Evolutionary conservation across 2,797 vertebrate genomes (phyloP), one percentile per base, ranked within the genome.

Genomic region (Delichon dasypus): DNA sequence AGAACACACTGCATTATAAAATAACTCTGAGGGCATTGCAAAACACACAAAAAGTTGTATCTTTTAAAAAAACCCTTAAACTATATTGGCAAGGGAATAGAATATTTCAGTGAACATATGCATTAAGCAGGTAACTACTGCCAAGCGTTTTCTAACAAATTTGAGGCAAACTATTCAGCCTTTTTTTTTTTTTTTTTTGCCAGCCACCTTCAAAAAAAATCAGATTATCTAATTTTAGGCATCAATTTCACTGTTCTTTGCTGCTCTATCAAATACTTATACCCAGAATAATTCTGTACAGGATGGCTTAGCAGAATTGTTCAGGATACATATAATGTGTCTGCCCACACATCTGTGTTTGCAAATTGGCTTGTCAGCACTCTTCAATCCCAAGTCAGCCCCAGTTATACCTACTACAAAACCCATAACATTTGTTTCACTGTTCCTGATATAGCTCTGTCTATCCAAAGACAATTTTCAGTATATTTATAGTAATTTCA

Each of bases 271-370:
- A 67, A 70, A 32, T 55, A 68, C 48, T 81, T 68, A 13, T 3
- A 51, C 22, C n/a, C 47, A 70, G 66, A 75, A 75, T 84, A 91
- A 81, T 76, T 91, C 82, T 64, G 60, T n/a, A 47, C 62, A 76
- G 66, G 81, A 53, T 30, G n/a, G 58, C 9, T 30, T 0, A 62
- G 70, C 44, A 86, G 66, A 73, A 78, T 44, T 48, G 14, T 84
- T 91, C 73, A 27, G 55, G 47, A 73, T 58, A 51, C n/a, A 23
- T 48, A 11, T 4, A 65, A 81, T 36, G 75, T 65, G 30, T 54
- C 93, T 94, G 76, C 89, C 76, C 58, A 81, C 85, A 91, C 66
- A 90, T 72, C 79, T 91, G 65, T 93, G 89, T 78, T 65, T 85
- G 76, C 62, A 75, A 78, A 91, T 94, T 85, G 65, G 20, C 58